Evolutionary conservation across 2,888 invertebrate species (phyloP).

Genomic region (Troides helena): DNA sequence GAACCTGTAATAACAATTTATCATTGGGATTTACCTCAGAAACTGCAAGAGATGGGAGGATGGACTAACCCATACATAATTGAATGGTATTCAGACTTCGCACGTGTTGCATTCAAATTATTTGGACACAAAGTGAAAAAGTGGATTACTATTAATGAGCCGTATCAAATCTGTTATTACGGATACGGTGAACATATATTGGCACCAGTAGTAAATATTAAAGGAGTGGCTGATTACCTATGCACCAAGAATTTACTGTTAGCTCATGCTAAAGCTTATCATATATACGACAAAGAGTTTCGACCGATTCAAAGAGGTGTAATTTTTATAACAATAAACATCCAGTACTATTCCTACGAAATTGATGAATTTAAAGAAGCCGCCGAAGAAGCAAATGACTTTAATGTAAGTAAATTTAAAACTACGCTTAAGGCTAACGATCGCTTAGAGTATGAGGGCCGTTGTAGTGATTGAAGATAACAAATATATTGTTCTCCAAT

Average conservation of each 20-base stretch:
- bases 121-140: conserved; percentile 63
- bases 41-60: conserved; percentile 71
- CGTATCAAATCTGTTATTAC: conserved; percentile 42
- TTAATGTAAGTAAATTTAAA: conserved; percentile 26
- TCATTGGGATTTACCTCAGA: conserved; percentile 79
- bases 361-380: conserved; percentile 27
- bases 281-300: conserved; percentile 55
- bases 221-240: conserved; percentile 66
- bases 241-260: conserved; percentile 65
- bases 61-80: conserved; percentile 74
- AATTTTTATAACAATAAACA: conserved; percentile 36
- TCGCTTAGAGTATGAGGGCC: too few species aligned
- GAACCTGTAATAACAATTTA: conserved; percentile 77
- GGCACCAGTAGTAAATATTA: conserved; percentile 21
- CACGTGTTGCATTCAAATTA: conserved; percentile 57
- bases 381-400: conserved; percentile 29
- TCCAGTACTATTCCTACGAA: conserved; percentile 36
- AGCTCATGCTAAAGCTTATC: conserved; percentile 76
- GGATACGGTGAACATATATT: conserved; percentile 39
- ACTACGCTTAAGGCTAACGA: too few species aligned
- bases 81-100: conserved; percentile 74
- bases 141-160: conserved; percentile 79
- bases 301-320: conserved; percentile 42
- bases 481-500: too few species aligned
- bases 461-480: conserved; percentile 41